phyloP scores from a whole-genome alignment of 2,888 invertebrate genomes.

The Lissocephala sabroskyi region DNA sequence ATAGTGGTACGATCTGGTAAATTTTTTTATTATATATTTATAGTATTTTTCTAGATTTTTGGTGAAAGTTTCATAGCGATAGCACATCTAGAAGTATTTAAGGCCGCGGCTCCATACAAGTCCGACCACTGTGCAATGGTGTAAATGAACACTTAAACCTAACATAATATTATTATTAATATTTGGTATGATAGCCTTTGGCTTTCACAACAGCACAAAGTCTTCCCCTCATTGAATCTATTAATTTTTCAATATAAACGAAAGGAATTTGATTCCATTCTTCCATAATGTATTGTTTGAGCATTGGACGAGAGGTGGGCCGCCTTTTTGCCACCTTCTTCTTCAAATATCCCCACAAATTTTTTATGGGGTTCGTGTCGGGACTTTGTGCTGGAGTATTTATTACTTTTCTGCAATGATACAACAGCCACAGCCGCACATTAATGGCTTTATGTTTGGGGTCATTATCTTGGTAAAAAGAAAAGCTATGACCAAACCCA shows the following conservation, averaged over 20 bases:
- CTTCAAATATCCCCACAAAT: conserved; percentile 3
- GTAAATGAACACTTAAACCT: no score
- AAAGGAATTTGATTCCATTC: background rate
- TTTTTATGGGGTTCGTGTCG: background rate
- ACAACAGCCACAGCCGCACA: background rate
- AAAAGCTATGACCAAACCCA: no score
- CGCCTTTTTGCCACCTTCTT: conserved; percentile 13
- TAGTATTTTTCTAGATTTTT: no score
- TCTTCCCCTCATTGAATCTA: no score
- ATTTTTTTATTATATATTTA: conserved; percentile 4
- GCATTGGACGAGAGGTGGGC: background rate
- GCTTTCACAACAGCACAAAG: no score
- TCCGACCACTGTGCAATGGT: no score
- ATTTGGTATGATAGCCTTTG: background rate
- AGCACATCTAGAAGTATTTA: no score
- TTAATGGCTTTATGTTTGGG: background rate
- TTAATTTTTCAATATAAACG: background rate
- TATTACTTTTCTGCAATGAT: conserved; percentile 6
- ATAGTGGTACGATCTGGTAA: conserved; percentile 5
- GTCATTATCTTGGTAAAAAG: background rate
- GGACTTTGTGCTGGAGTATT: background rate
- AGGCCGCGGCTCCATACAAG: no score
- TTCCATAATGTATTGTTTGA: background rate
- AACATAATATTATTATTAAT: no score
- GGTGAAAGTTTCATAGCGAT: no score